phyloP scores from a whole-genome alignment of 2,797 vertebrate species.

The Gambusia yucatana region DNA sequence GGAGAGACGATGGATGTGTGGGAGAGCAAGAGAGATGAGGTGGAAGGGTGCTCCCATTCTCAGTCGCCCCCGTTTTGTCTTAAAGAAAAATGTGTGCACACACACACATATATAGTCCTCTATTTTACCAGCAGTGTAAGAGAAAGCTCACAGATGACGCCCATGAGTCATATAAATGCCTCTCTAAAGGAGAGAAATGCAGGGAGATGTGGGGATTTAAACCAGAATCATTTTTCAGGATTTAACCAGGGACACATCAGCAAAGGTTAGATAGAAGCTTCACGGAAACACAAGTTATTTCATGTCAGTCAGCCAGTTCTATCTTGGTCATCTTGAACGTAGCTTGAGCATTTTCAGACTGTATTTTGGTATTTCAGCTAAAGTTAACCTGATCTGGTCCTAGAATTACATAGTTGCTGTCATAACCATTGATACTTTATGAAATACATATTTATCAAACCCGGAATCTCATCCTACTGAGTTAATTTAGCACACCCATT shows the following conservation, averaged over 20 bases:
- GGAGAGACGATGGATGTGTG: constrained; percentile 54
- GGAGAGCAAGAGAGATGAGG: constrained; percentile 47
- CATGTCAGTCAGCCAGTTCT: background rate
- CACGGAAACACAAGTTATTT: background rate
- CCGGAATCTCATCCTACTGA: background rate
- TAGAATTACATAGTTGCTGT: background rate
- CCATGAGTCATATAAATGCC: constrained; percentile 47
- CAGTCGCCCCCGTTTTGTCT: constrained; percentile 24
- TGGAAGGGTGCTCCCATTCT: constrained; percentile 35
- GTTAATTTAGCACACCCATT: background rate
- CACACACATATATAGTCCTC: constrained; percentile 3
- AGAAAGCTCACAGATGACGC: constrained; percentile 51
- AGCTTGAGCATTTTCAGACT: background rate
- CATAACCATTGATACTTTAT: background rate
- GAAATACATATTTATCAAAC: background rate
- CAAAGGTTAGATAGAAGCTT: constrained; percentile 10
- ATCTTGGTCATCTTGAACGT: background rate
- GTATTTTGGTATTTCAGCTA: background rate
- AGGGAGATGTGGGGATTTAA: constrained; percentile 27
- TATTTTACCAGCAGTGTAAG: constrained; percentile 32
- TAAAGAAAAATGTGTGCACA: constrained; percentile 22
- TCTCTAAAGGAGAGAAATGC: constrained; percentile 46
- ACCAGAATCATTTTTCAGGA: constrained; percentile 53
- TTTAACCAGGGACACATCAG: constrained; percentile 38
- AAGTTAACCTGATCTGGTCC: background rate